Evolutionary conservation across 2,113 vertebrate species (phyloP), one percentile per base, ranked within the genome.

Genomic region (Columba livia): DNA sequence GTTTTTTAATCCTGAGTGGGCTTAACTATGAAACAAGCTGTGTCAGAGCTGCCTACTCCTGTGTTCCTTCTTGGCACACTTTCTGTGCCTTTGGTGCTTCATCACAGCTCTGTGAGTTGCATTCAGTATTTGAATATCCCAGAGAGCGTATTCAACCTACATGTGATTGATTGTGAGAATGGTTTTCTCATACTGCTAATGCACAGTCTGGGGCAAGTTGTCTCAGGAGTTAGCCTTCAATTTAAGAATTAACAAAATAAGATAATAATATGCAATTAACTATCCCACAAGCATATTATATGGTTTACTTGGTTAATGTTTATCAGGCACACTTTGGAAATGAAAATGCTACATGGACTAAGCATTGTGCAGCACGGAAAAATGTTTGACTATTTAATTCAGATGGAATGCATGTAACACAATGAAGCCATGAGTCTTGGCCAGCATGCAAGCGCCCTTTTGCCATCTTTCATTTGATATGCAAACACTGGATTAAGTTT

Each of bases 401-500:
- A 54, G 44, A 92, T 75, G 92, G 92, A 96, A 97, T 93, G 85
- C 73, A 81, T 81, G 92, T 95, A 93, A 84, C 71, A 94, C 67
- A 93, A 93, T 50, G 90, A 96, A 96, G 86, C 53, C 88, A 72
- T 69, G 73, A 81, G 23, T 58, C 50, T 89, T 94, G 92, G 94
- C 83, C 61, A 87, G 54, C 31, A 21, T 29, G 48, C 79, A 57
- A 93, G 54, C 73, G 38, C 15, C 32, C 44, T 29, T 71, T 92
- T 96, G 88, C 88, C 83, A 95, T 95, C 88, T 84, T 95, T 88
- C 70, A 95, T 82, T 94, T 94, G 90, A 94, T 94, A 94, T 79
- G 85, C 92, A 96, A 96, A 88, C 92, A 92, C 85, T 84, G 66
- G 90, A 94, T 95, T 92, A 95, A 69, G 28, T 96, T 97, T 93